Evolutionary conservation across 1,140 invertebrate genomes (phyloP).

Genomic region (Drosophila leontia): DNA sequence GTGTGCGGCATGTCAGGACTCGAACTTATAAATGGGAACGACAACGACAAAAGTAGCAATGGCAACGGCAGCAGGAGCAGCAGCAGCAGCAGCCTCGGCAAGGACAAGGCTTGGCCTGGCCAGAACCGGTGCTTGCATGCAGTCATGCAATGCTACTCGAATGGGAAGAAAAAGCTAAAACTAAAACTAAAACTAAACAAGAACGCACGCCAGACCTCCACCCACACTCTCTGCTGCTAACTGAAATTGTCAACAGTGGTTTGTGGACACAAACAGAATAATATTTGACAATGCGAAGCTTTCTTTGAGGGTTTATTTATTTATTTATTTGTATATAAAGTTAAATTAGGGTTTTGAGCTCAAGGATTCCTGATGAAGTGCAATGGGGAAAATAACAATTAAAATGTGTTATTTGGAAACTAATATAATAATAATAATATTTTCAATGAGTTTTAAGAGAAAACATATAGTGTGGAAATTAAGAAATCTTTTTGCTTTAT

Average conservation of each 20-base stretch:
- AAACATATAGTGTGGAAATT: too few species aligned
- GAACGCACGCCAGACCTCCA: conserved; percentile 54
- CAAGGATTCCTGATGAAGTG: too few species aligned
- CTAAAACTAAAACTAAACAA: conserved; percentile 62
- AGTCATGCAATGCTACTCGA: conserved; percentile 78
- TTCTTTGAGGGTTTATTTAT: not conserved
- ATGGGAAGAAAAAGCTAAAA: conserved; percentile 35
- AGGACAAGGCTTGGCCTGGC: conserved; percentile 65
- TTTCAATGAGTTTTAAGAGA: too few species aligned
- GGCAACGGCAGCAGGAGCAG: conserved; percentile 15
- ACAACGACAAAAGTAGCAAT: conserved; percentile 44
- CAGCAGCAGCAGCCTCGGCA: conserved; percentile 41
- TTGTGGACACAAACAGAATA: conserved; percentile 30
- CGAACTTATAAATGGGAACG: conserved; percentile 69
- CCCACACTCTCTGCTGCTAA: conserved; percentile 11
- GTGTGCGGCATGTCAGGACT: conserved; percentile 64
- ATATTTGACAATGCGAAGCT: conserved; percentile 24
- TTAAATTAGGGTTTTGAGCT: conserved; percentile 7
- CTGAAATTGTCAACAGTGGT: conserved; percentile 56
- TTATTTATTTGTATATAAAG: conserved; percentile 11
- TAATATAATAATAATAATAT: too few species aligned
- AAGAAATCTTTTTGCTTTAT: too few species aligned
- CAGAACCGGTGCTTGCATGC: conserved; percentile 54
- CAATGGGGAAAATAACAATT: not conserved
- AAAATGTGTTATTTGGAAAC: not conserved